Conservation (phyloP, 2,797 vertebrate genomes). For the Sternarchorhynchus goeldii region DNA sequence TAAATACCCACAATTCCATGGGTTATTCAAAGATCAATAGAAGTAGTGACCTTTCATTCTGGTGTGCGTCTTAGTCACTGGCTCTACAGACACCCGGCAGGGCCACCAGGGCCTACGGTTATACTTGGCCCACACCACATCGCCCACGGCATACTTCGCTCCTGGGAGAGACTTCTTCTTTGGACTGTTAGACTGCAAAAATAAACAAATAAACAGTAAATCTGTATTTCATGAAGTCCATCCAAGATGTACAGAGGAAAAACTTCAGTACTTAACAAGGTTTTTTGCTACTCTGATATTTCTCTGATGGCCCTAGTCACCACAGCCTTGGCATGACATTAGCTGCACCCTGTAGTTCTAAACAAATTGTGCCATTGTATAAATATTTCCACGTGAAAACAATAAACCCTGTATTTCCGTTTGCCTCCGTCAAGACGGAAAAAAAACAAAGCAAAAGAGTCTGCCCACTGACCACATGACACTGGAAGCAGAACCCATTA, state of each 20-base stretch:
- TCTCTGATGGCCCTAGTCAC: too few relatives aligned
- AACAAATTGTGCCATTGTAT: too few relatives aligned
- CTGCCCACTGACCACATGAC: too few relatives aligned
- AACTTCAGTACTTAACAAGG: too few relatives aligned
- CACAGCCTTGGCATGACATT: too few relatives aligned
- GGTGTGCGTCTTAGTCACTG: slow-evolving; percentile 82
- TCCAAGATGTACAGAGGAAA: neutral
- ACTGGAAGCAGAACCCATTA: too few relatives aligned
- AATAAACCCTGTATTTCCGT: too few relatives aligned
- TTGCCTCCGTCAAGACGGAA: too few relatives aligned
- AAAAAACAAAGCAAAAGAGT: too few relatives aligned
- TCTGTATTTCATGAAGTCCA: neutral
- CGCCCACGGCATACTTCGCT: slow-evolving; percentile 86
- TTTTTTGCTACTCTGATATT: too few relatives aligned
- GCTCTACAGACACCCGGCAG: slow-evolving; percentile 85
- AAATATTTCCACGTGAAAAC: too few relatives aligned
- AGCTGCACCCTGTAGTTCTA: too few relatives aligned
- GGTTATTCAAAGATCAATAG: neutral
- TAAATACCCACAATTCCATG: neutral
- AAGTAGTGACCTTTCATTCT: slow-evolving; percentile 90
- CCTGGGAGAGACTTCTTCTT: slow-evolving; percentile 82
- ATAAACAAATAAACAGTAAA: slow-evolving; percentile 30
- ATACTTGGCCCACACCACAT: slow-evolving; percentile 98
- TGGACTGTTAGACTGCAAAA: slow-evolving; percentile 76
- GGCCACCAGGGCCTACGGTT: slow-evolving; percentile 98